Percentiles rank a stretch among this genome's conserved stretches.
Conservation (phyloP, 2,888 invertebrate genomes). For the Drosophila meridiana region DNA sequence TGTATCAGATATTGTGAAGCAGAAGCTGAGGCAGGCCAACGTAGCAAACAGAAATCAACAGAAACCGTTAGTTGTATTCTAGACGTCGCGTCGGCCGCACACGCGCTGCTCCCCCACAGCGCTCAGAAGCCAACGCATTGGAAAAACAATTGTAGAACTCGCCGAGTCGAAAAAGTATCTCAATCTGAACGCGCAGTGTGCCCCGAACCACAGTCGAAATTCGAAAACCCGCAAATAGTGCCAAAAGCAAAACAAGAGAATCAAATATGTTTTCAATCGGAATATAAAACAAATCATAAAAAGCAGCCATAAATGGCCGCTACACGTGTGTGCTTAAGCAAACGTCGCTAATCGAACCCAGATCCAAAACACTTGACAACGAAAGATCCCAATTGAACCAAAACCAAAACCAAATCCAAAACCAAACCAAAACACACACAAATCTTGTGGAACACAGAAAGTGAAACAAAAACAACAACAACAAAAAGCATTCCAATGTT, state of each 20-base stretch:
- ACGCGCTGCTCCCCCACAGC: constrained; percentile 81
- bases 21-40: constrained; percentile 44
- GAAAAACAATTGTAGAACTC: constrained; percentile 47
- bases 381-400: constrained; percentile 13
- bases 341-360: constrained; percentile 25
- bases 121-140: constrained; percentile 54
- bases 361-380: constrained; percentile 17
- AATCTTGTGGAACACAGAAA: constrained; percentile 8
- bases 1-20: constrained; percentile 36
- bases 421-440: constrained; percentile 23
- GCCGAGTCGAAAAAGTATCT: constrained; percentile 56
- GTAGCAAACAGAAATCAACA: constrained; percentile 68
- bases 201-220: constrained; percentile 9
- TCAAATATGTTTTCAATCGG: constrained; percentile 23
- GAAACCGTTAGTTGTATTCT: constrained; percentile 83
- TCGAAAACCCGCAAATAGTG: constrained; percentile 11
- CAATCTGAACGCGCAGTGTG: constrained; percentile 41
- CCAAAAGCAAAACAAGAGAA: constrained; percentile 15
- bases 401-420: neutral
- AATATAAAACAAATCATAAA: constrained; percentile 10
- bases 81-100: constrained; percentile 85
- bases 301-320: constrained; percentile 56
- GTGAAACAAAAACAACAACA: constrained; percentile 4
- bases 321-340: constrained; percentile 64
- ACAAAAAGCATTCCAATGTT: constrained; percentile 85